Base-by-base conservation (phyloP, 2,797 vertebrate species). In the Nyctalus aviator region DNA sequence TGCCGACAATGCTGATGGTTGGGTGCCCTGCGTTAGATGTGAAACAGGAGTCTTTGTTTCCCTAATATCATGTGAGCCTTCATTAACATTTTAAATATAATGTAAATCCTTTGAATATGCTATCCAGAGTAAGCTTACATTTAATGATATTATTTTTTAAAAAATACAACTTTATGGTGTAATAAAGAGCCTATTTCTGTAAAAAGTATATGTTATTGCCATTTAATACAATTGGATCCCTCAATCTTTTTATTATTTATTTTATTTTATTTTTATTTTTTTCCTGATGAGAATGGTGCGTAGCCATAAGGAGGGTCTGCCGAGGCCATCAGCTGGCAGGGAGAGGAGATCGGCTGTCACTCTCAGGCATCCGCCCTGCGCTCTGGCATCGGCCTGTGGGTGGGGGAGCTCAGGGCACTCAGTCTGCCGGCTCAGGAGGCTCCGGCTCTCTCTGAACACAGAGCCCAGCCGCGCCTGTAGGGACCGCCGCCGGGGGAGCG, bases 31-130 rank as follows among this genome's bases (percentile, higher is more conserved):
- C 48, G 75, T 90, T 93, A 30, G 50, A 68, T 44, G 92, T 90
- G 50, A 81, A 75, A 62, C 76, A 27, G 32, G 37, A 81, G 68
- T 91, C 18, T 92, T 71, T 84, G 37, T 37, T 81, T 91, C 77
- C 10, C 23, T 83, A 91, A 81, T 35, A 48, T 76, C 12, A 18
- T 82, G 59, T 57, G 35, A 55, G 21, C 12, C 17, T 90, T 64
- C 57, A 72, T 86, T 77, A 95, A 86, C 66, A 50, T 12, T 87
- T 64, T 85, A 94, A 55, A 53, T 88, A 77, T 1, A 55, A 59
- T 88, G 73, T 1, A 13, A 88, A 35, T 84, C 15, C 2, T 92
- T 91, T 73, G 35, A 85, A 44, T 25, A 72, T 25, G 92, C 23
- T 30, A 44, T 57, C 18, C 21, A 81, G 37, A 66, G 25, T 46